Evolutionary conservation across 2,797 vertebrate species (phyloP), one percentile per base, ranked within the genome.

Genomic region (Tenualosa ilisha): DNA sequence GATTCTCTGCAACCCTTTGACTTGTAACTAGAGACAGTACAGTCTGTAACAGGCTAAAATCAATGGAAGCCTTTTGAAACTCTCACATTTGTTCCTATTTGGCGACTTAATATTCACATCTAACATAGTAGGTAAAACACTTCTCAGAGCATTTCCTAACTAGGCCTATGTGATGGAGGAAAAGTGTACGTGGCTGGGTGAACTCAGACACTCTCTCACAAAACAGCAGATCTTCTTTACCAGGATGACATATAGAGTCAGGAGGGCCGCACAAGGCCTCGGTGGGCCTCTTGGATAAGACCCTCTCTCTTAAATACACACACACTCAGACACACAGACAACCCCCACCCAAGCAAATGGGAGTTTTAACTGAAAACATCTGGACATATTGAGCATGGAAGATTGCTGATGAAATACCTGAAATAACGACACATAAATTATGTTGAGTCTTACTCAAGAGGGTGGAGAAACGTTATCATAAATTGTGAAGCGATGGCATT

Each of bases 291-390:
- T 46, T 79, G 72, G 72, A 22, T 72, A 72, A 17, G 31, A 15
- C 31, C 4, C 26, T 37, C 65, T 17, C 65, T 6, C 31, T 0
- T 7, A 72, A 9, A 40, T 15, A 79, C 40, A 79, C 72, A 79
- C 15, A 46, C 37, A 79, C 68, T 40, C 68, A 75, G 26, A 75
- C 72, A 46, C 72, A 79, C 15, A 22, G 72, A 22, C 72, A 46
- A 8, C 72, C 72, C 37, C 72, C 72, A 79, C 40, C 72, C 72
- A 79, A 40, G 40, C 37, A 79, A 40, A 43, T 17, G 46, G 40
- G 72, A 79, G 40, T 43, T 40, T 79, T 79, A 79, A 79, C 40
- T 46, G 72, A 79, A 79, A 79, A 43, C 72, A 79, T 79, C 72
- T 79, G 72, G 72, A 22, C 3, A 15, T n/a, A 12, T 46, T 46